These are phyloP conservation scores for Pseudomugil gertrudae DNA, from an alignment of 2,797 vertebrate species.

Conservation along the genomic window DNA sequence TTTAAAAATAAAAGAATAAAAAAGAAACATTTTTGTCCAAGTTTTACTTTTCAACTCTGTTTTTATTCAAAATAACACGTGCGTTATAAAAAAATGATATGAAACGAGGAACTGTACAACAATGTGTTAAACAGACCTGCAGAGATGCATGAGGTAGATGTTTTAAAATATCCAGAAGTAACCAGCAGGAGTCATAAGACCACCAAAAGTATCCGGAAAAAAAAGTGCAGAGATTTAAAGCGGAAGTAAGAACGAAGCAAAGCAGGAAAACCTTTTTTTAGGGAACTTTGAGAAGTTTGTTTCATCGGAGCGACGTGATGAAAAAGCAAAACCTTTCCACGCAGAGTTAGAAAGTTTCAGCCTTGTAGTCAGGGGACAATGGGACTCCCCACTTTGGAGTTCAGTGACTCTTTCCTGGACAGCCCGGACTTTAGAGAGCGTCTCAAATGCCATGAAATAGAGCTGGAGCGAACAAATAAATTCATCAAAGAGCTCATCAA, in stretches of 20 bases:
- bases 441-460: conserved; percentile 93
- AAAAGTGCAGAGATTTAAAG: conserved; percentile 38
- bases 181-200: conserved; percentile 82
- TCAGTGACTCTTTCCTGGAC: conserved; percentile 96
- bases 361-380: conserved; percentile 70
- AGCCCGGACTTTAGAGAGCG: conserved; percentile 96
- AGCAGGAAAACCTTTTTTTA: conserved; percentile 56
- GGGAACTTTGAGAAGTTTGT: conserved; percentile 25
- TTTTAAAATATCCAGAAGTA: conserved; percentile 29
- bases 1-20: too few species aligned
- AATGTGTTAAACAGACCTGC: too few species aligned
- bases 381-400: conserved; percentile 96
- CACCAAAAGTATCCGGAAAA: conserved; percentile 29
- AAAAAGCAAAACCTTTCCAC: conserved; percentile 5
- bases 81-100: neutral
- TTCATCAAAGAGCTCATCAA: conserved; percentile 98
- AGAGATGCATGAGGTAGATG: too few species aligned
- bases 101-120: too few species aligned
- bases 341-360: conserved; percentile 3
- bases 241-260: conserved; percentile 70
- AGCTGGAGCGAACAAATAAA: conserved; percentile 95
- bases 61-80: neutral
- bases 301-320: conserved; percentile 49
- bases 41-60: neutral
- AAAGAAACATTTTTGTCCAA: neutral